A percentile compares a stretch with the other conserved stretches of the same genome.
Evolutionary conservation across 2,797 vertebrate genomes (phyloP).

Genomic region (Coilia nasus): DNA sequence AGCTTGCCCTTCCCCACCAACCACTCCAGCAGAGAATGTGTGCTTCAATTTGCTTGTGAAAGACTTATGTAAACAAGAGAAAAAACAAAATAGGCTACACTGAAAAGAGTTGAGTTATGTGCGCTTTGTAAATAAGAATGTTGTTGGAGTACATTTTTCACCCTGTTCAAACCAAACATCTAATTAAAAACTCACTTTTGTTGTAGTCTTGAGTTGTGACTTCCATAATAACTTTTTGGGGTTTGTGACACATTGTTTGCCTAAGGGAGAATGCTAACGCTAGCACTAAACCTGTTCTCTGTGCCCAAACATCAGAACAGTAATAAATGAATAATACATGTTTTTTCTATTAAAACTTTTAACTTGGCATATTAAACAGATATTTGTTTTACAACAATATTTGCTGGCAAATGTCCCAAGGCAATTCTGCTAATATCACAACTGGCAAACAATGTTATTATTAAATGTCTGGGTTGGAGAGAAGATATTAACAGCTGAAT

Average conservation of each 20-base stretch:
- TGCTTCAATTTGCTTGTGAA: too few species aligned
- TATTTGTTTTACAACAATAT: neutral
- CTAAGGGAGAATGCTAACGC: slow-evolving; percentile 36
- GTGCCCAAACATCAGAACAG: slow-evolving; percentile 45
- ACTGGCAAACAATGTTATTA: too few species aligned
- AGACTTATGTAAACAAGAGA: too few species aligned
- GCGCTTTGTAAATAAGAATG: neutral
- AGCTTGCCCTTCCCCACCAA: neutral
- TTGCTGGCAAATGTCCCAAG: neutral
- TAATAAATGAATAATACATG: neutral
- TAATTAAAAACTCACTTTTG: slow-evolving; percentile 22
- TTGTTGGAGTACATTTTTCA: neutral
- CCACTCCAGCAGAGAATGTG: neutral
- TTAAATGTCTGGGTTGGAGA: too few species aligned
- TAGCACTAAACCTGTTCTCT: slow-evolving; percentile 71
- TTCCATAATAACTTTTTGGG: slow-evolving; percentile 38
- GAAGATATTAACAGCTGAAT: too few species aligned
- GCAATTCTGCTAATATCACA: neutral
- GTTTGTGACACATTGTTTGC: slow-evolving; percentile 30
- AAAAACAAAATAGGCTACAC: neutral
- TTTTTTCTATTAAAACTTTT: neutral
- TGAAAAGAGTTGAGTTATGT: neutral
- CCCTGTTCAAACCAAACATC: neutral
- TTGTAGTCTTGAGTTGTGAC: slow-evolving; percentile 24
- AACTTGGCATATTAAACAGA: neutral